Percentiles rank a stretch among this genome's conserved stretches.
Evolutionary conservation across 2,888 invertebrate genomes (phyloP).

Genomic region (Andrena praecox): DNA sequence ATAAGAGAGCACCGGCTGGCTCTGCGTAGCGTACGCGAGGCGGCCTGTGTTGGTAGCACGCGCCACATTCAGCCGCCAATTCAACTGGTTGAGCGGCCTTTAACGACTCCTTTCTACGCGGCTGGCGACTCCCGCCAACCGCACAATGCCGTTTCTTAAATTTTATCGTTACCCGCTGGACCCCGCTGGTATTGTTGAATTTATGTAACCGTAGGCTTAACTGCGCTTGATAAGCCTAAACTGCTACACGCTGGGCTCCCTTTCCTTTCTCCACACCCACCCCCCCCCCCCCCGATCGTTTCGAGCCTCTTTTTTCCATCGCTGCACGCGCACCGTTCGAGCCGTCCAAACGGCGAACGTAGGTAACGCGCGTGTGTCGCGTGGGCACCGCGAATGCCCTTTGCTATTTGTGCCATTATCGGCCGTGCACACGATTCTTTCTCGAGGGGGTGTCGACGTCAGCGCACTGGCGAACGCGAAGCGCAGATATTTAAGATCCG

Average conservation of each 20-base stretch:
- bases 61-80: conserved; percentile 78
- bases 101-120: conserved; percentile 74
- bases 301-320: neutral
- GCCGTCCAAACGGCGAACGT: too few relatives aligned
- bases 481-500: neutral
- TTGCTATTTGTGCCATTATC: too few relatives aligned
- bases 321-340: conserved; percentile 2
- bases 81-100: conserved; percentile 74
- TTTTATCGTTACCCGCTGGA: conserved; percentile 72
- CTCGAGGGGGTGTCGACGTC: neutral
- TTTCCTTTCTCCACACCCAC: conserved; percentile 13
- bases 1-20: conserved; percentile 77
- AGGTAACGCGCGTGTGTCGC: too few relatives aligned
- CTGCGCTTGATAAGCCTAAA: conserved; percentile 66
- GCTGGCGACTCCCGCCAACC: conserved; percentile 51
- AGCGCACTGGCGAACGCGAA: neutral
- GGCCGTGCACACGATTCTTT: too few relatives aligned
- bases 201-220: conserved; percentile 68
- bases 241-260: conserved; percentile 36
- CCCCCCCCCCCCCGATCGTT: conserved; percentile 1
- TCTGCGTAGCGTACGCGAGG: conserved; percentile 58
- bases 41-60: conserved; percentile 77
- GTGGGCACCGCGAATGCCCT: too few relatives aligned
- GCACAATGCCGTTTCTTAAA: conserved; percentile 73
- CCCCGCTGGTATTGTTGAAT: conserved; percentile 66